Conservation (phyloP, 2,797 vertebrate species). For the Neosalanx taihuensis region DNA sequence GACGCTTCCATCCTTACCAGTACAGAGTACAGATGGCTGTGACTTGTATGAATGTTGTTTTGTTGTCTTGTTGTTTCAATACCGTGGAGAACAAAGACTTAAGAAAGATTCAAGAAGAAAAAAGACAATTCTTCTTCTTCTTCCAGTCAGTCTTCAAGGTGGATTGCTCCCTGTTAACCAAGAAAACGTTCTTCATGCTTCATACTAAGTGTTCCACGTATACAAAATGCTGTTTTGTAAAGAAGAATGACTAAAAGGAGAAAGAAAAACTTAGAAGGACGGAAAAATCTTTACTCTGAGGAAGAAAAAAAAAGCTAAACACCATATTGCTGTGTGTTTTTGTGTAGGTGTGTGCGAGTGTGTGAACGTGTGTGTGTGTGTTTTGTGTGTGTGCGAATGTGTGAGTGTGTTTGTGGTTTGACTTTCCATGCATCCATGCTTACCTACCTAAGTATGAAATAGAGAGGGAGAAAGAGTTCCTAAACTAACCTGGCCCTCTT, state of each 20-base stretch:
- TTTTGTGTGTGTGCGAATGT: neutral
- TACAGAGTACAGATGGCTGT: conserved; percentile 6
- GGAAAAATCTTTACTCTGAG: neutral
- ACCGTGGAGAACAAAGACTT: no score
- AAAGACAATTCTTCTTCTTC: no score
- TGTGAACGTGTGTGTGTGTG: neutral
- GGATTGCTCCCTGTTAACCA: no score
- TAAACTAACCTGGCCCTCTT: conserved; percentile 18
- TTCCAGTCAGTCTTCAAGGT: no score
- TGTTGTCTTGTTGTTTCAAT: no score
- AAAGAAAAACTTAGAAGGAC: neutral
- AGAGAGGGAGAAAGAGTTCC: conserved; percentile 14
- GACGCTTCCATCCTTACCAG: neutral
- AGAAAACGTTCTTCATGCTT: no score
- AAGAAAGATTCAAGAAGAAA: no score
- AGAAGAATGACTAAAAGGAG: neutral
- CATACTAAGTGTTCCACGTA: no score
- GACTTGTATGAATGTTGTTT: neutral
- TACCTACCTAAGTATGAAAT: neutral
- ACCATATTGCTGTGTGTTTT: neutral
- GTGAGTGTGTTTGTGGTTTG: no score
- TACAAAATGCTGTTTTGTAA: neutral
- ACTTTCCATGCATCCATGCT: no score
- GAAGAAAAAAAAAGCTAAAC: neutral
- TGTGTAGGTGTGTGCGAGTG: neutral